Base-by-base conservation (phyloP, 2,797 vertebrate genomes). In the Phyllotis vaccarum region DNA sequence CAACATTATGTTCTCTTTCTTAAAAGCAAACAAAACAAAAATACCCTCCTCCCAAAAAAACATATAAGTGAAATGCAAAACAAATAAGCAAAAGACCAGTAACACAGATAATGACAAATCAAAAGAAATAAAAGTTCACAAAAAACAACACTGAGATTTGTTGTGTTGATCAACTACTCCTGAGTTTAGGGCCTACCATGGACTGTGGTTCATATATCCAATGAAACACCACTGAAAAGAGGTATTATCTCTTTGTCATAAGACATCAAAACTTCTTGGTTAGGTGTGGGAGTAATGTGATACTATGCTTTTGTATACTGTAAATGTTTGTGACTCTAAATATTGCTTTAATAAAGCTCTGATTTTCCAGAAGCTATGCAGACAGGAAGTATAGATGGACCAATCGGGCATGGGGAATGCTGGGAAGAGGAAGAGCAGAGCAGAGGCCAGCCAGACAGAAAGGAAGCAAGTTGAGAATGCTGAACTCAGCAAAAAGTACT, bases 31-130 rank as follows among this genome's bases (percentile, higher is more conserved):
- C 12, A 85, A 49, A 66, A 49, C 10, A 19, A 21, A 70, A 70
- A n/a, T 1, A 85, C 4, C 2, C 3, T 16, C 31, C 60, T 5
- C 19, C 6, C 5, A 0, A 1, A 34, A 78, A 52, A 76, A 17
- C 75, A 24, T 27, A 9, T 7, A n/a, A 31, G 52, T 68, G 21
- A 68, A 85, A 85, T 14, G n/a, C 31, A 85, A 24, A 68, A 85
- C 82, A 64, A 34, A 66, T 6, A 24, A 14, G 4, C 62, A 37
- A 52, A 66, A 86, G 62, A 16, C 3, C 31, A 86, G 22, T 5
- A 68, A 68, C 66, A 9, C 31, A 24, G 34, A 86, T 52, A 46
- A 34, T 66, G 13, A 6, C 5, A 4, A 83, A 64, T 43, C 24
- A 46, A 83, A 64, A 62, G 43, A 49, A 66, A 13, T 31, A 66